Evolutionary conservation across 2,797 vertebrate genomes (phyloP).

Genomic region (Gambusia yucatana): DNA sequence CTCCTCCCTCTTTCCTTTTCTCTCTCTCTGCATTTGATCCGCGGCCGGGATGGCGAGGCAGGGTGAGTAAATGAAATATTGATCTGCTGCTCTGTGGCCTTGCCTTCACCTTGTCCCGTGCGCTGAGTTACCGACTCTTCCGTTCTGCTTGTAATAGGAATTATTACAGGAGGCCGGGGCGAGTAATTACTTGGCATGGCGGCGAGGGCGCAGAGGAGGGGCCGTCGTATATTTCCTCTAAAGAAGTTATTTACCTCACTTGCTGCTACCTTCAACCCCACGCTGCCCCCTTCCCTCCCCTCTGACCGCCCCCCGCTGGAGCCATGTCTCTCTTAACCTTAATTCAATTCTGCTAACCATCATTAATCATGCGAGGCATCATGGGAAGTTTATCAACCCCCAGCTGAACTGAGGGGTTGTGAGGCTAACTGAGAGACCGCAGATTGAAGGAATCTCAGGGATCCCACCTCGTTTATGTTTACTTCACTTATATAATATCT

Average conservation of each 20-base stretch:
- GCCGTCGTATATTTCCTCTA: conserved; percentile 92
- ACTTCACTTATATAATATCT: conserved; percentile 8
- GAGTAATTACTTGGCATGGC: conserved; percentile 98
- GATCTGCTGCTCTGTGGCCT: conserved; percentile 95
- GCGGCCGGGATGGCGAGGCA: conserved; percentile 89
- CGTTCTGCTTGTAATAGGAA: conserved; percentile 99
- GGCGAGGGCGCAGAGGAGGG: conserved; percentile 74
- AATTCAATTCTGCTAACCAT: conserved; percentile 94
- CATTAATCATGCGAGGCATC: conserved; percentile 93
- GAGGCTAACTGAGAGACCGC: conserved; percentile 55
- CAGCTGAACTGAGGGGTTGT: conserved; percentile 59
- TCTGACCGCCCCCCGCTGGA: conserved; percentile 75
- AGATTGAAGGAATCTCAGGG: conserved; percentile 33
- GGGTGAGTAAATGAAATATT: conserved; percentile 99
- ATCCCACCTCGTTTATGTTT: conserved; percentile 7
- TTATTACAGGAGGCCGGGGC: conserved; percentile 98
- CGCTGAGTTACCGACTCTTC: conserved; percentile 99
- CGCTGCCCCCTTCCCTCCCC: conserved; percentile 56
- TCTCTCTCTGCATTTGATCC: conserved; percentile 91
- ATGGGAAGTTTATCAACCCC: conserved; percentile 90
- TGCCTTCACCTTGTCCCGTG: conserved; percentile 99
- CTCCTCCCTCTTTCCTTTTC: conserved; percentile 69
- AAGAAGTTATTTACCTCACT: conserved; percentile 93
- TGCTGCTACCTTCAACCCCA: conserved; percentile 71
- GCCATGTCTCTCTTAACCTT: conserved; percentile 90